These are phyloP conservation scores for Trichogramma dendrolimi DNA, from an alignment of 2,888 invertebrate species.

Conservation along the genomic window DNA sequence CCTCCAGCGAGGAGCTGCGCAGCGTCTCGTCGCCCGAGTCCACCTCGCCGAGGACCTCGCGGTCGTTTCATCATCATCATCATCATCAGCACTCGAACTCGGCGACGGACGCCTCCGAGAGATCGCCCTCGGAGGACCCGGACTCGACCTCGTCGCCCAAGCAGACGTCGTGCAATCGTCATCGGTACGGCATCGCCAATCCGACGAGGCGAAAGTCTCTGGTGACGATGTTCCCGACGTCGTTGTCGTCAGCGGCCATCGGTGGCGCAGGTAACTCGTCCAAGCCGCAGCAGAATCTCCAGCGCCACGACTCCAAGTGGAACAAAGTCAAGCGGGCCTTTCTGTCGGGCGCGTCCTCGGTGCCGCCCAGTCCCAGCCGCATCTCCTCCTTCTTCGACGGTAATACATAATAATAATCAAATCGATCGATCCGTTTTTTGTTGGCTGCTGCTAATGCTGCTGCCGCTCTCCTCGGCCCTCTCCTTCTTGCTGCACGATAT, in stretches of 20 bases:
- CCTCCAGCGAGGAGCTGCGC: constrained; percentile 59
- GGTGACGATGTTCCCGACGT: neutral
- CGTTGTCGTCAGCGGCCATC: neutral
- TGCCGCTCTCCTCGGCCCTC: neutral
- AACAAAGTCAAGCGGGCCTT: constrained; percentile 70
- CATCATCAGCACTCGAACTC: neutral
- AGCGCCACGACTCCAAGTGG: constrained; percentile 67
- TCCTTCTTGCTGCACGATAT: neutral
- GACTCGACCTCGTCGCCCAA: constrained; percentile 22
- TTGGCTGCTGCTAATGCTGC: neutral
- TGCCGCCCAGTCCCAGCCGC: constrained; percentile 67
- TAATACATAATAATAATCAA: constrained; percentile 17
- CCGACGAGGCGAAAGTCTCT: neutral
- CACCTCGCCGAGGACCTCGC: constrained; percentile 37
- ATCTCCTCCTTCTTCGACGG: constrained; percentile 57
- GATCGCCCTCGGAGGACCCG: constrained; percentile 22
- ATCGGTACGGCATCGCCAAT: neutral
- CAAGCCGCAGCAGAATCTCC: constrained; percentile 45
- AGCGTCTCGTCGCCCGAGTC: constrained; percentile 44
- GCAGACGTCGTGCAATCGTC: neutral
- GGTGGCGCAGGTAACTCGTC: neutral
- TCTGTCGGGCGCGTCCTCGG: constrained; percentile 59
- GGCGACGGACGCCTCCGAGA: too few species aligned
- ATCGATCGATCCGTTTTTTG: too few species aligned
- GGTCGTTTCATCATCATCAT: neutral